phyloP scores from a whole-genome alignment of 2,113 vertebrate species.

The Erpornis zantholeuca region DNA sequence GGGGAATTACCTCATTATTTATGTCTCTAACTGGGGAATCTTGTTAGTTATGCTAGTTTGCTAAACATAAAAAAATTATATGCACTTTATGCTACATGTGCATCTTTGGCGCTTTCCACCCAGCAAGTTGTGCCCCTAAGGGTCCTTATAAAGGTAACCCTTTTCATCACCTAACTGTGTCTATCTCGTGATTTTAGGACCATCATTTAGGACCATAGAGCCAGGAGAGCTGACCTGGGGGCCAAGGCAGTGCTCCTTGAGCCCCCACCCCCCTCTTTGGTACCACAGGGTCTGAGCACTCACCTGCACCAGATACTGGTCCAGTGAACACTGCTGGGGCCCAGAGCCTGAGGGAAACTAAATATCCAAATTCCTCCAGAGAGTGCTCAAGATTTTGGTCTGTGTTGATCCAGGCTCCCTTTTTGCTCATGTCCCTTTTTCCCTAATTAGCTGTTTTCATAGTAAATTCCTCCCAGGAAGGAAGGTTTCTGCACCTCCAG shows the following conservation, averaged over 20 bases:
- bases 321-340: background rate
- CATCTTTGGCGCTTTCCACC: fast-evolving
- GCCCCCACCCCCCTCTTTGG: fast-evolving
- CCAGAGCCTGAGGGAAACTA: background rate
- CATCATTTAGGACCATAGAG: background rate
- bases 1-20: background rate
- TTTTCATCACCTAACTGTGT: background rate
- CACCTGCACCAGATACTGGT: fast-evolving
- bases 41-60: background rate
- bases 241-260: background rate
- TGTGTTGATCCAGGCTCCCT: background rate
- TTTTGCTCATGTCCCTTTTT: background rate
- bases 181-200: background rate
- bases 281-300: background rate
- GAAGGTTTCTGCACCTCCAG: background rate
- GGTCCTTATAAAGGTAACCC: background rate
- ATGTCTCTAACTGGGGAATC: background rate
- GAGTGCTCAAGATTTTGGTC: background rate
- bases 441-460: background rate
- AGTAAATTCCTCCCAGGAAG: background rate
- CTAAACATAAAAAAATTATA: background rate
- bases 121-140: background rate
- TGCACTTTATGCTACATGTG: fast-evolving
- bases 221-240: background rate
- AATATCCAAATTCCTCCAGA: background rate